Base-by-base conservation (phyloP, 53 echinoderm and acorn worm species). In the Patiria pectinifera region DNA sequence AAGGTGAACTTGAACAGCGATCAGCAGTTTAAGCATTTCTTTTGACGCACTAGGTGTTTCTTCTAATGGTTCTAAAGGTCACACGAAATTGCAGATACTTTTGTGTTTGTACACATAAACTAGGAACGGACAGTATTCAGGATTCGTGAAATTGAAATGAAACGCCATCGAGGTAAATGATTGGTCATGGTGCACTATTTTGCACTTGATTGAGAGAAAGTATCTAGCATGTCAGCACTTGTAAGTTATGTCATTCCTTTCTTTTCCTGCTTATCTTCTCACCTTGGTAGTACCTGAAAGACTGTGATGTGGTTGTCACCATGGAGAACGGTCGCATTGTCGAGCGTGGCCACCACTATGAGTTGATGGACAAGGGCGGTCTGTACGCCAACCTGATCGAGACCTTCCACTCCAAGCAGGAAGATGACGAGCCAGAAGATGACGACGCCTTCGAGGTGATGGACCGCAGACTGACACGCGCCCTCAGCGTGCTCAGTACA, bases 331-430 rank as follows among this genome's bases (percentile, higher is more conserved):
- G 97, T 16, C 87, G 92, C n/a, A 96, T 96, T 76, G 92, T 78
- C 2, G 96, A 97, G 79, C 71, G 83, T 24, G 97, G 97, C 19
- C 80, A 23, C 7, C 96, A 97, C 63, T 91, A 75, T 5, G 92
- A 94, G 59, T 78, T 97, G 69, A 97, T 97, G 97, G 88, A 76
- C 19, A 61, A 53, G 24, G 83, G 93, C 13, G 94, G 94, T 2
- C 94, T 93, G 75, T 97, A 97, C 26, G 92, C 97, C 25, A 91
- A 94, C 23, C 93, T 97, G 46, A 96, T 97, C 59, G 86, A 78
- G 3, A 97, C 97, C 2, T 94, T 95, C 92, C 96, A 97, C 78
- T 77, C 94, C 24, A 96, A 95, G 59, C 94, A 93, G 3, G 97
- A 97, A 60, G 92, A 92, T 2, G 78, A 92, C 23, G 94, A 93